These are phyloP conservation scores for Xyrauchen texanus DNA, from an alignment of 2,113 vertebrate species.

Conservation along the genomic window DNA sequence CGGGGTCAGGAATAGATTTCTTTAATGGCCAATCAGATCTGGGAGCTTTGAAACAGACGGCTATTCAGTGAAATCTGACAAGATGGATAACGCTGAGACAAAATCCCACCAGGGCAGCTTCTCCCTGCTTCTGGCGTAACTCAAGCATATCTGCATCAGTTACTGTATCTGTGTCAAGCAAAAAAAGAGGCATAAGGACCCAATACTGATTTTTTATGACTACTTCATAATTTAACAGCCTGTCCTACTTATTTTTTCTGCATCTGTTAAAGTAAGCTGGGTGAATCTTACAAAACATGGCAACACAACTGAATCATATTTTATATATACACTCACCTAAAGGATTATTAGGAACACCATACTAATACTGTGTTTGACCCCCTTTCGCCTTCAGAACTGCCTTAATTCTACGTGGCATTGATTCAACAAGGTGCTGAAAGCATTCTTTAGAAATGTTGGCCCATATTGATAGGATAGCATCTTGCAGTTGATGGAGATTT, in stretches of 20 bases:
- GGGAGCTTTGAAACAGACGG: not conserved
- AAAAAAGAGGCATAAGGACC: not conserved
- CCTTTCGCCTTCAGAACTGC: no score
- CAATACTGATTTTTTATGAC: not conserved
- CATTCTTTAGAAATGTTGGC: no score
- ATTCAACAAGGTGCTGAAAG: no score
- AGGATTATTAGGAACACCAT: no score
- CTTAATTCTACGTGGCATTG: no score
- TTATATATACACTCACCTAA: no score
- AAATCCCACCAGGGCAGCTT: not conserved
- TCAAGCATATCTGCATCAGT: not conserved
- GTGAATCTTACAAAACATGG: not conserved
- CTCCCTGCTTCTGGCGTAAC: not conserved
- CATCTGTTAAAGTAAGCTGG: not conserved
- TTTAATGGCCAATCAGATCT: not conserved
- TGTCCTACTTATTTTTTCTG: slow-evolving; percentile 1
- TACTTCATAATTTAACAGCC: slow-evolving; percentile 20
- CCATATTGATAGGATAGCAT: no score
- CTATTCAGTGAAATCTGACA: not conserved
- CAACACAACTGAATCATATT: no score
- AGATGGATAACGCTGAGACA: not conserved
- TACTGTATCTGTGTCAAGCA: slow-evolving; percentile 25
- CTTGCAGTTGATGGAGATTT: no score
- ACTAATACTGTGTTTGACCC: no score
- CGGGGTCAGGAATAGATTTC: not conserved